These are phyloP conservation scores for Xiphydria camelus DNA, from an alignment of 2,888 invertebrate genomes.

Conservation along the genomic window DNA sequence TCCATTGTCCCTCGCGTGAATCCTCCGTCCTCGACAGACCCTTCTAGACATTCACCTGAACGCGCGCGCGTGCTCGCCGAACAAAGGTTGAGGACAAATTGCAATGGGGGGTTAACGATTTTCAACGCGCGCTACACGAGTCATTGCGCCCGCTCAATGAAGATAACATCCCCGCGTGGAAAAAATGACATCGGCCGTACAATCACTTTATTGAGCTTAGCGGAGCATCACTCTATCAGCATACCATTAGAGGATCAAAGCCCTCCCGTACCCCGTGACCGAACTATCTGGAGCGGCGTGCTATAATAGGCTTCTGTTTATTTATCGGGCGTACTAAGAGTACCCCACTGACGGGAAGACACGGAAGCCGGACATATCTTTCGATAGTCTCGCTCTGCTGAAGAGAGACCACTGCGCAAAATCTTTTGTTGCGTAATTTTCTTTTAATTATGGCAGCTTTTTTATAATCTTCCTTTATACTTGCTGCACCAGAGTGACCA, in stretches of 20 bases:
- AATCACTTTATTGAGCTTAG: conserved; percentile 26
- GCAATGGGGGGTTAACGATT: too few relatives aligned
- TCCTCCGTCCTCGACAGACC: too few relatives aligned
- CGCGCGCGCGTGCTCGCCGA: too few relatives aligned
- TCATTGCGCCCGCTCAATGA: conserved; percentile 22
- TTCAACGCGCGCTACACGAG: conserved; percentile 19
- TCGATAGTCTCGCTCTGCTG: too few relatives aligned
- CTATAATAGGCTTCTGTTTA: conserved; percentile 26
- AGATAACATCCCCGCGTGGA: conserved; percentile 14
- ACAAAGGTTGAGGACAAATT: too few relatives aligned
- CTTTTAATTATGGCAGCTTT: too few relatives aligned
- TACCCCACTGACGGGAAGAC: conserved; percentile 18
- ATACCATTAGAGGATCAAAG: conserved; percentile 41
- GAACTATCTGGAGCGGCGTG: conserved; percentile 19
- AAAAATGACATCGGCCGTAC: conserved; percentile 18
- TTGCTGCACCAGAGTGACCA: too few relatives aligned
- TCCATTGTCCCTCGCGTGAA: too few relatives aligned
- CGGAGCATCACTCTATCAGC: conserved; percentile 44
- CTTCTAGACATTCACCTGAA: too few relatives aligned
- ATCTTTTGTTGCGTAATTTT: too few relatives aligned
- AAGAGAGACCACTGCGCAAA: too few relatives aligned
- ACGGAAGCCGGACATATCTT: conserved; percentile 2
- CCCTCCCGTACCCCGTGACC: conserved; percentile 6
- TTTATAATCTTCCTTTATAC: too few relatives aligned
- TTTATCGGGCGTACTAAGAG: conserved; percentile 37